Base-by-base conservation (phyloP, 2,113 vertebrate species). In the Ardeotis arabs region DNA sequence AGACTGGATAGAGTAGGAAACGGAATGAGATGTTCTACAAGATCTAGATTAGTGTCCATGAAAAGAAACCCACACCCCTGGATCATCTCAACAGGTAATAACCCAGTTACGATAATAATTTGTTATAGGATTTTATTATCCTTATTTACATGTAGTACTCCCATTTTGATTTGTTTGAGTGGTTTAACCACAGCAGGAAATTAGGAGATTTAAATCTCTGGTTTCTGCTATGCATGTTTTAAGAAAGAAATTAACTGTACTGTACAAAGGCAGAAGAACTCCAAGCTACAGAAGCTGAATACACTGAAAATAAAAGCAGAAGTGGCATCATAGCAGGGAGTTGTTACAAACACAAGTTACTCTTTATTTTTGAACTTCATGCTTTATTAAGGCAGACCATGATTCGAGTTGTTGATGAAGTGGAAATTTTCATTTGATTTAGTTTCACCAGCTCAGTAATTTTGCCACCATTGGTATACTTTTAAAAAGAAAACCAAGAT, bases 291-390 rank as follows among this genome's bases (percentile, higher is more conserved):
- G 60, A 92, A 86, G 35, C 69, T 94, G 56, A 89, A 59, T 79
- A 62, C 0, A 1, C 41, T 91, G 69, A 89, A 90, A 84, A 94
- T 82, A 93, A 93, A 93, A 92, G 66, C 56, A 88, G 64, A 83
- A 96, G 39, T 60, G 76, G 37, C 73, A 89, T 89, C 56, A 79
- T 73, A 78, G 69, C 66, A 90, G 23, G 33, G 73, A 93, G 33
- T 37, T 81, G 76, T 89, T 93, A 81, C 12, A 75, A 84, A 75
- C 23, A 41, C 33, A 92, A 81, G 45, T 52, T 90, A 89, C 13
- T 70, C 29, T 53, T 85, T 68, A 84, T 82, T 94, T 95, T 94
- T 87, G 95, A 93, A 95, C 41, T 35, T 96, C 37, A 69, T 62
- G 37, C 35, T 94, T 93, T 87, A 75, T 60, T 89, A 93, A 87